Base-by-base conservation (phyloP, 2,888 invertebrate genomes). In the Piscicola geometra region DNA sequence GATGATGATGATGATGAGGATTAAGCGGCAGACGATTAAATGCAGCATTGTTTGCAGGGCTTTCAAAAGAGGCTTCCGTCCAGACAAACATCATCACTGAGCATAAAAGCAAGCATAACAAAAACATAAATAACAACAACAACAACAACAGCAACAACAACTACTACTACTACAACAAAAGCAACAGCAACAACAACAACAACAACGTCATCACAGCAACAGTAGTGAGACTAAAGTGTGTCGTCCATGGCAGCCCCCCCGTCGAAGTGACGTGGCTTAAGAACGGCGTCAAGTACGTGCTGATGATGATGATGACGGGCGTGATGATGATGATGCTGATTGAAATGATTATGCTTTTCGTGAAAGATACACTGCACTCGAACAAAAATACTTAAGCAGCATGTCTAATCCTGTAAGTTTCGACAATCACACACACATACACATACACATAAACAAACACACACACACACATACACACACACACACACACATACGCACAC, bases 241-340 rank as follows among this genome's bases (percentile, higher is more conserved):
- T 56, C n/a, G 5, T n/a, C 25, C 9, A n/a, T 56, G 60, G 60
- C 9, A 15, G n/a, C 60, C 60, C 60, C 5, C 60, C 12, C 9
- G 60, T 56, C 25, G n/a, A 56, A 15, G 25, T 25, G 12, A 56
- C 60, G n/a, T 56, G 60, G 60, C n/a, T 56, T n/a, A 56, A 56
- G n/a, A 56, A 56, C n/a, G 21, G 25, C 3, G n/a, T 25, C 60
- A 56, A 56, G 60, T 56, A 25, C 21, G 60, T 56, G 9, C n/a
- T 9, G 21, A 3, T 5, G 60, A 15, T 3, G 21, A 18, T 25
- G 60, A 56, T 56, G 60, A 41, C 15, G 41, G 15, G 5, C 9
- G 15, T 41, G 41, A 41, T 41, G 41, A 41, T 41, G 41, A 41
- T 41, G 41, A 41, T 41, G 41, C 5, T 41, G 41, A 41, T 41